These are phyloP conservation scores for Hipparchia semele DNA, from an alignment of 2,888 invertebrate genomes.

Conservation along the genomic window DNA sequence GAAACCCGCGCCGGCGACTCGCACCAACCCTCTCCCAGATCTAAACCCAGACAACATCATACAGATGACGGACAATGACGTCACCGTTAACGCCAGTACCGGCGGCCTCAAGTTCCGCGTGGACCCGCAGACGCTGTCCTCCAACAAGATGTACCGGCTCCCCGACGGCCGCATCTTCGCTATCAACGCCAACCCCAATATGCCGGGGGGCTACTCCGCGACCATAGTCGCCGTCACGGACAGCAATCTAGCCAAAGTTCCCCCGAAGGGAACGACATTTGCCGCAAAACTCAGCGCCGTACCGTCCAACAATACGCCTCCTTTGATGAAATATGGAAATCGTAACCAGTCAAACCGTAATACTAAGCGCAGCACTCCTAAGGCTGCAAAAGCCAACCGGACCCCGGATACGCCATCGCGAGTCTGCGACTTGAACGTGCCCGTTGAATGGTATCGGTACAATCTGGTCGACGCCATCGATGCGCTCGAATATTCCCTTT, in stretches of 20 bases:
- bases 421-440: constrained; percentile 64
- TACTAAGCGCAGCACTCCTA: constrained; percentile 38
- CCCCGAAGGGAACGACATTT: constrained; percentile 62
- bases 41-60: constrained; percentile 67
- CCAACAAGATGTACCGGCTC: constrained; percentile 79
- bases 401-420: constrained; percentile 41
- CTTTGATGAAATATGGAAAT: constrained; percentile 38
- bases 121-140: constrained; percentile 77
- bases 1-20: constrained; percentile 49
- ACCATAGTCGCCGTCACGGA: constrained; percentile 78
- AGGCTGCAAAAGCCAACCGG: constrained; percentile 34
- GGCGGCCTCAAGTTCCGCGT: constrained; percentile 79
- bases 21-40: constrained; percentile 47
- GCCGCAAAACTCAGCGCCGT: constrained; percentile 70
- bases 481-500: constrained; percentile 81
- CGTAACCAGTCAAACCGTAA: constrained; percentile 32
- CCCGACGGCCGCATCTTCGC: constrained; percentile 79
- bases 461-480: constrained; percentile 82
- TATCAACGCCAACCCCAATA: constrained; percentile 74
- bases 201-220: constrained; percentile 80
- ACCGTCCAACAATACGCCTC: constrained; percentile 37
- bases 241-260: constrained; percentile 47
- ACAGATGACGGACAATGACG: constrained; percentile 80
- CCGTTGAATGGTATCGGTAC: constrained; percentile 84
- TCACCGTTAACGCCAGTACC: constrained; percentile 74